Base-by-base conservation (phyloP, 2,797 vertebrate species). In the Phataginus tricuspis region DNA sequence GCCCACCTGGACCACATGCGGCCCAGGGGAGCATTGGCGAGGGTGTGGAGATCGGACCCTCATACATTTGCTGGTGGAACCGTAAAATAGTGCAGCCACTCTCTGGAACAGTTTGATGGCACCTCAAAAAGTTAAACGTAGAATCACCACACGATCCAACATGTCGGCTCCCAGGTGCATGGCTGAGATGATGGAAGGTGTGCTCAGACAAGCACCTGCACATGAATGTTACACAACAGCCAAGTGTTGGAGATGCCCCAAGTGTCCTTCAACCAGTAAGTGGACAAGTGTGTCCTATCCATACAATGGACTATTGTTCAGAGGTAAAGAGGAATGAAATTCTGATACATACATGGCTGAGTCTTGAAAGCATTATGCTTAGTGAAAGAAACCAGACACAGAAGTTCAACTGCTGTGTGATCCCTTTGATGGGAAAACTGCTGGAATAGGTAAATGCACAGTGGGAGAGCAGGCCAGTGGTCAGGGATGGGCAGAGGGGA, bases 351-450 rank as follows among this genome's bases (percentile, higher is more conserved):
- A 16, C 42, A 8, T 0, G 42, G 27, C 7, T 18, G 27, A 72
- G 1, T 10, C 71, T 15, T 18, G 71, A 72, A 72, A 72, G 27
- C 68, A 42, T 66, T 6, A 0, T 7, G 37, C 12, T 21, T 42
- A 12, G 37, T 14, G 37, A 71, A 25, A 25, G 10, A 25, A 7
- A 66, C 29, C 29, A n/a, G 29, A 21, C 45, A 16, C 45, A 11
- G 1, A 12, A n/a, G 29, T n/a, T 21, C 45, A 18, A 29, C 1
- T 51, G 3, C 18, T 2, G 4, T 12, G 5, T 12, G 45, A n/a
- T 31, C n/a, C 72, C 72, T 75, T 51, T 31, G 18, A 2, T 6
- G 18, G 1, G 27, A n/a, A 27, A 31, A 10, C 15, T 8, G 0
- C 27, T 7, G 4, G 39, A 45, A 19, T 16, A 16, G 27, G 29